These are phyloP conservation scores for Cyphomyrus discorhynchus DNA, from an alignment of 2,113 vertebrate genomes.

Conservation along the genomic window DNA sequence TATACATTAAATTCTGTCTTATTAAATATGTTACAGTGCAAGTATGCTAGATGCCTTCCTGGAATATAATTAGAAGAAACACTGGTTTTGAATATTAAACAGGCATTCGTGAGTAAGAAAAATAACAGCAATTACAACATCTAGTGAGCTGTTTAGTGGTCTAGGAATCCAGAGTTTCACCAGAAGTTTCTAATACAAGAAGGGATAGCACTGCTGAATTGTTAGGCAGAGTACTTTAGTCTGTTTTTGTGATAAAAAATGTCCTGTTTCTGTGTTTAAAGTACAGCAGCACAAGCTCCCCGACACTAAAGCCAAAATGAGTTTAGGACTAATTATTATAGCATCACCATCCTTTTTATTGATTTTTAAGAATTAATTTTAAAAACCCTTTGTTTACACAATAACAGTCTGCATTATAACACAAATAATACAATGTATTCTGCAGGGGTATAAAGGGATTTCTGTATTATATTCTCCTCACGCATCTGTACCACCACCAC, in stretches of 20 bases:
- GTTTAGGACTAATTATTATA: neutral
- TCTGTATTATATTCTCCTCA: neutral
- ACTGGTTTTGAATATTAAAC: neutral
- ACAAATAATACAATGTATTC: neutral
- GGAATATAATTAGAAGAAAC: neutral
- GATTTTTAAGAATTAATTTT: neutral
- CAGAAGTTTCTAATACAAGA: neutral
- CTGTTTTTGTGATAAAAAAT: neutral
- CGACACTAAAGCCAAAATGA: neutral
- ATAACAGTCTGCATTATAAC: neutral
- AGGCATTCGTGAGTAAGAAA: neutral
- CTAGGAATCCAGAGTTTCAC: neutral
- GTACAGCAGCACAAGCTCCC: neutral
- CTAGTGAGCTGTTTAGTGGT: neutral
- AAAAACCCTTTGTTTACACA: neutral
- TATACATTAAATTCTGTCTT: neutral
- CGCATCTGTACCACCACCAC: neutral
- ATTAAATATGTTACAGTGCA: neutral
- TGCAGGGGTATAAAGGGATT: neutral
- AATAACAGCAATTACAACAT: neutral
- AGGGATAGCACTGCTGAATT: neutral
- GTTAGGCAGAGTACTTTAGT: neutral
- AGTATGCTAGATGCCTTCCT: neutral
- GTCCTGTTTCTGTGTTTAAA: neutral
- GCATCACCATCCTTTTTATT: neutral